These are phyloP conservation scores for Microcaecilia unicolor DNA, from an alignment of 2,797 vertebrate genomes.

Conservation along the genomic window DNA sequence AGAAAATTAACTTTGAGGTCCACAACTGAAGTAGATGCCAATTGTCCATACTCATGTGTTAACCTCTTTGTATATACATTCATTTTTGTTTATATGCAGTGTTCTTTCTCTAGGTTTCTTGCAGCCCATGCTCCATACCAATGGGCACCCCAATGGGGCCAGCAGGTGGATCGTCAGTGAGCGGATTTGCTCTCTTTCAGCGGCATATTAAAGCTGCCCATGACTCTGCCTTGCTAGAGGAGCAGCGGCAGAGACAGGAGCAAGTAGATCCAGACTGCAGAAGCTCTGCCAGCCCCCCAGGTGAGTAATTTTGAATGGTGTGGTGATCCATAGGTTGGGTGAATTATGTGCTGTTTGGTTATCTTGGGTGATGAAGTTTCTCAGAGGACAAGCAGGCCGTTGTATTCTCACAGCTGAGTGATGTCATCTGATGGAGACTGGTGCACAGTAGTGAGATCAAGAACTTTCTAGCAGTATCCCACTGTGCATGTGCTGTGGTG, in stretches of 20 bases:
- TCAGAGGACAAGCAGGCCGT: no score
- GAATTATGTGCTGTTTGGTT: no score
- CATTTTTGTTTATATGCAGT: background rate
- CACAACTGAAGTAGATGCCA: background rate
- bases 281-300: constrained; percentile 47
- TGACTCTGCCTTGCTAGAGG: constrained; percentile 83
- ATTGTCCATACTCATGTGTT: background rate
- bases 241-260: constrained; percentile 83
- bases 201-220: constrained; percentile 91
- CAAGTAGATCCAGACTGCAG: constrained; percentile 76
- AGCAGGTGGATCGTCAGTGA: constrained; percentile 63
- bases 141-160: constrained; percentile 37
- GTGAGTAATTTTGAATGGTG: no score
- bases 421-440: no score
- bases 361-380: no score
- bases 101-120: constrained; percentile 40
- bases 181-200: constrained; percentile 83
- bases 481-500: no score
- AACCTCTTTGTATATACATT: background rate
- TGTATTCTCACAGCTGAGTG: no score
- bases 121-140: constrained; percentile 10
- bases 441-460: no score
- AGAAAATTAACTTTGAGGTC: no score
- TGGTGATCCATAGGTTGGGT: no score
- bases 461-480: no score